Percentiles rank a stretch among this genome's conserved stretches.
phyloP scores from a whole-genome alignment of 2,888 invertebrate species.

The Nomada ruficornis region DNA sequence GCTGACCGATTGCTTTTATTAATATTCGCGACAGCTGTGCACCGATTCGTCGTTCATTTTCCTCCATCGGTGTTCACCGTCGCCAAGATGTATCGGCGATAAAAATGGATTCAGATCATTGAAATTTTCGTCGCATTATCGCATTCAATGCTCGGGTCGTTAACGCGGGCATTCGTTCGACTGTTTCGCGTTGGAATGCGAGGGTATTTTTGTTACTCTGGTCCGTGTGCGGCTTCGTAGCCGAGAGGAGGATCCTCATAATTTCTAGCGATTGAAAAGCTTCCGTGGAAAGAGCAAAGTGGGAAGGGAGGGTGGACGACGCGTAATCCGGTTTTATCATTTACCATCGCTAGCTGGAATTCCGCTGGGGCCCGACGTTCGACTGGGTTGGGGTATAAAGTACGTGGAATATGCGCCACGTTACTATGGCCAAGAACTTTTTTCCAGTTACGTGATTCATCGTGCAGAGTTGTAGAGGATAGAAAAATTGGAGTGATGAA shows the following conservation, averaged over 20 bases:
- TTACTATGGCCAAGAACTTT: neutral
- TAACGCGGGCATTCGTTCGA: neutral
- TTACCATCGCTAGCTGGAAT: constrained; percentile 44
- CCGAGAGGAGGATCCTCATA: constrained; percentile 29
- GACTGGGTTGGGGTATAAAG: constrained; percentile 39
- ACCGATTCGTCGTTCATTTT: constrained; percentile 46
- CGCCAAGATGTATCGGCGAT: constrained; percentile 72
- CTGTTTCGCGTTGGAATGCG: constrained; percentile 16
- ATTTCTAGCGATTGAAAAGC: constrained; percentile 58
- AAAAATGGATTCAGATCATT: constrained; percentile 72
- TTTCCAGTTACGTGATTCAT: constrained; percentile 10
- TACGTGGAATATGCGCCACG: constrained; percentile 32
- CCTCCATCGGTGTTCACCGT: constrained; percentile 33
- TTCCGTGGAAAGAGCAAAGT: constrained; percentile 18
- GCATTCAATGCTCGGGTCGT: constrained; percentile 31
- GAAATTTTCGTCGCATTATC: constrained; percentile 58
- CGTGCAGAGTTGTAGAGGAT: constrained; percentile 18
- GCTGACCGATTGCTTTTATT: constrained; percentile 82
- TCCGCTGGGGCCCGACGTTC: constrained; percentile 49
- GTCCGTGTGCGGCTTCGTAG: constrained; percentile 26
- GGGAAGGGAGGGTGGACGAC: constrained; percentile 18
- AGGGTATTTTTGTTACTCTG: constrained; percentile 1
- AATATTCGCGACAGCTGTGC: constrained; percentile 81
- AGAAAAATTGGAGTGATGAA: constrained; percentile 43
- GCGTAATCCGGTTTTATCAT: constrained; percentile 66